Percentiles rank a stretch among this genome's conserved stretches.
Evolutionary conservation across 2,888 invertebrate genomes (phyloP).

Genomic region (Cordilura impudica): DNA sequence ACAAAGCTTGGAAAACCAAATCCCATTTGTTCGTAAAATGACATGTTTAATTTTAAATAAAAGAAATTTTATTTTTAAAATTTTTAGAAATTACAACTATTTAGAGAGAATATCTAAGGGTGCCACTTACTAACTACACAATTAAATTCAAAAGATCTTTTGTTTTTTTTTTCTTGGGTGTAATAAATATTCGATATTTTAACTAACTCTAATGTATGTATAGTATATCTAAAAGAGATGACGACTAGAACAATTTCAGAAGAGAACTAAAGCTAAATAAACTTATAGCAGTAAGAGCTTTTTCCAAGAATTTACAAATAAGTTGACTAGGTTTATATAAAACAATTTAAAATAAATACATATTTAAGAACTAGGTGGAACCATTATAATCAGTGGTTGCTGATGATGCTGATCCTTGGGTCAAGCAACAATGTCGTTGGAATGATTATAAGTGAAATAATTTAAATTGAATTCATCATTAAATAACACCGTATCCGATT

Average conservation of each 20-base stretch:
- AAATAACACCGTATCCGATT: constrained; percentile 76
- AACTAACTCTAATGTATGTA: too few relatives aligned
- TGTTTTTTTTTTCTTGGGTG: constrained; percentile 10
- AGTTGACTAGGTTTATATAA: neutral
- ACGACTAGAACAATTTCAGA: neutral
- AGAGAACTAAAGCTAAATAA: constrained; percentile 5
- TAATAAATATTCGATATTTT: constrained; percentile 7
- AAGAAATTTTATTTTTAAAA: too few relatives aligned
- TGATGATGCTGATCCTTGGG: constrained; percentile 62
- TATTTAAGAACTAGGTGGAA: constrained; percentile 49
- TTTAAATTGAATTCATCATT: constrained; percentile 78
- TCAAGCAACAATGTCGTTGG: constrained; percentile 77
- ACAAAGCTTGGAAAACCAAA: too few relatives aligned
- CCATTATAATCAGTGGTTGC: constrained; percentile 41
- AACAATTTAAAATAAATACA: neutral
- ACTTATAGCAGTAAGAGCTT: constrained; percentile 14
- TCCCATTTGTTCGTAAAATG: too few relatives aligned
- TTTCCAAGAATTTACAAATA: neutral
- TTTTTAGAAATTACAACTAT: constrained; percentile 16
- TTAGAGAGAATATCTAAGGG: constrained; percentile 10
- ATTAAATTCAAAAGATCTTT: constrained; percentile 3
- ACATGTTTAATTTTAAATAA: too few relatives aligned
- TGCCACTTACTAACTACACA: neutral
- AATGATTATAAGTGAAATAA: constrained; percentile 76
- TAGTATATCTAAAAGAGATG: neutral